phyloP scores from a whole-genome alignment of 2,888 invertebrate species.

The Drosophila mayaguana region DNA sequence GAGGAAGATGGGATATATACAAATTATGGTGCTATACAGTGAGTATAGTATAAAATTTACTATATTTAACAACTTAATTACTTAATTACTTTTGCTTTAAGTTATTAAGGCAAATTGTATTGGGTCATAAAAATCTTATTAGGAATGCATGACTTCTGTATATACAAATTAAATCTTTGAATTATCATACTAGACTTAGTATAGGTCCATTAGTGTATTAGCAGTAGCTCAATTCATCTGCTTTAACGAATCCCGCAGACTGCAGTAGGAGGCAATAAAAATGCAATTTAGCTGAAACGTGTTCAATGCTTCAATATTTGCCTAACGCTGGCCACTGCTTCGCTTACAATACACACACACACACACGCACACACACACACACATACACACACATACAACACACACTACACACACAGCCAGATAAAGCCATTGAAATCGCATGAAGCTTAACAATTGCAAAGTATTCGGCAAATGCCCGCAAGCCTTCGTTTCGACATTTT shows the following conservation, averaged over 20 bases:
- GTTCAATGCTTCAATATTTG: conserved; percentile 76
- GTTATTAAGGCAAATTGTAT: not conserved
- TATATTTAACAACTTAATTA: not conserved
- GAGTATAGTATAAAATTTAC: not conserved
- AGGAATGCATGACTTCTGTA: not conserved
- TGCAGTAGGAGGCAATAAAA: conserved; percentile 73
- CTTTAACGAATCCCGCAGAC: conserved; percentile 21
- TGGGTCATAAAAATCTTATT: not conserved
- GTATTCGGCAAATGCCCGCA: conserved; percentile 71
- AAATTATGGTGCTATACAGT: not conserved
- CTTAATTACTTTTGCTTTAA: not conserved
- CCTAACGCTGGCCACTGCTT: conserved; percentile 53
- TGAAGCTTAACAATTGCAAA: conserved; percentile 58
- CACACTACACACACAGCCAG: conserved; percentile 17
- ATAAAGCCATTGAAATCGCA: conserved; percentile 62
- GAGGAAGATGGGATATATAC: not conserved
- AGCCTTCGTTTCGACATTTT: conserved; percentile 73
- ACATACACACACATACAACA: conserved; percentile 17
- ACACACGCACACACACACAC: conserved; percentile 20
- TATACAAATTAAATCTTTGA: not conserved
- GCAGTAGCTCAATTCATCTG: conserved; percentile 15
- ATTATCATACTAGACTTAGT: not conserved
- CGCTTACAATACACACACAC: conserved; percentile 31
- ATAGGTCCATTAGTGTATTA: conserved; percentile 4
- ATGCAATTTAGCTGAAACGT: conserved; percentile 77